Percentiles rank a stretch among this genome's conserved stretches.
phyloP scores from a whole-genome alignment of 1,140 invertebrate species.

The Solenopsis invicta region DNA sequence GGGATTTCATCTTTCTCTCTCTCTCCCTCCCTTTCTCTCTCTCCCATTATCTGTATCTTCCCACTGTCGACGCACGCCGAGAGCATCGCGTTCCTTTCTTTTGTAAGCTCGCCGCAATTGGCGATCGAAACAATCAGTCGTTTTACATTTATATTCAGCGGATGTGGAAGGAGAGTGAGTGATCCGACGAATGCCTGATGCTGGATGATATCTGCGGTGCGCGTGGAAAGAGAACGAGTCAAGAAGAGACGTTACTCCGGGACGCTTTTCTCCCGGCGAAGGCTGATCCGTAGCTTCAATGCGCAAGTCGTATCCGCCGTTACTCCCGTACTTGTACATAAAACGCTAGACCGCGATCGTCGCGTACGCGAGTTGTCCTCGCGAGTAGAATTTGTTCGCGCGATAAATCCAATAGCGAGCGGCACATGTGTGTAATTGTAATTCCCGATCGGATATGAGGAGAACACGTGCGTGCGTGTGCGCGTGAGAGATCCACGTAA shows the following conservation, averaged over 20 bases:
- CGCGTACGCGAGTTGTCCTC: slow-evolving; percentile 30
- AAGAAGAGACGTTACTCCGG: slow-evolving; percentile 8
- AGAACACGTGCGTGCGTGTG: not conserved
- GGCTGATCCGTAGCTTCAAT: slow-evolving; percentile 21
- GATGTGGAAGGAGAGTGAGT: slow-evolving; percentile 34
- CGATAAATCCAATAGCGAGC: slow-evolving; percentile 39
- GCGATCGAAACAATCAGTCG: slow-evolving; percentile 64
- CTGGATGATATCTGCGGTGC: slow-evolving; percentile 14
- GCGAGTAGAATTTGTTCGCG: slow-evolving; percentile 38
- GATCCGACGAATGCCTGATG: slow-evolving; percentile 44
- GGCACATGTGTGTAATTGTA: slow-evolving; percentile 26
- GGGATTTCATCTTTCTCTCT: slow-evolving; percentile 30
- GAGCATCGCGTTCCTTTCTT: slow-evolving; percentile 71
- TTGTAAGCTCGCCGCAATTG: slow-evolving; percentile 61
- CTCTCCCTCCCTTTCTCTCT: slow-evolving; percentile 20
- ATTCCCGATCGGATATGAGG: not conserved
- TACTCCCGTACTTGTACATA: slow-evolving; percentile 51
- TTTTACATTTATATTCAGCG: slow-evolving; percentile 51
- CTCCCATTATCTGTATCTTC: slow-evolving; percentile 66
- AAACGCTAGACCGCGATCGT: not conserved
- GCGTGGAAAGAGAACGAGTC: slow-evolving; percentile 56
- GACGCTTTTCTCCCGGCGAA: slow-evolving; percentile 9
- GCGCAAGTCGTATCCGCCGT: slow-evolving; percentile 23
- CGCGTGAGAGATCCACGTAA: not conserved
- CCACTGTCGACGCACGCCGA: slow-evolving; percentile 48